phyloP scores from a whole-genome alignment of 2,113 vertebrate genomes.

The Leiothrix lutea region DNA sequence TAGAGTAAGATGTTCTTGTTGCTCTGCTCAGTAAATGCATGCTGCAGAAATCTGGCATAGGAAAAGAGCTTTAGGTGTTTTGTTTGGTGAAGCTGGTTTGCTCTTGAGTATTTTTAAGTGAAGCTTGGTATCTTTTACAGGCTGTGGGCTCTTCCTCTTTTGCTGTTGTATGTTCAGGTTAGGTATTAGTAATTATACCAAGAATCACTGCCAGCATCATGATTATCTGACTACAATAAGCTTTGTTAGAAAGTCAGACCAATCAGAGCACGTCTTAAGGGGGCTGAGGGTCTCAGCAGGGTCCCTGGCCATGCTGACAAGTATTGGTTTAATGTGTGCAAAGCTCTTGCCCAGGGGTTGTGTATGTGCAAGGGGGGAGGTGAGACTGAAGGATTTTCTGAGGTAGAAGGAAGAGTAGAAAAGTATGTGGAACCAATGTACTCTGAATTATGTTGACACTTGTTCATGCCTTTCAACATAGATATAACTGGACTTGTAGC shows the following conservation, averaged over 20 bases:
- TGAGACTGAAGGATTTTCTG: background rate
- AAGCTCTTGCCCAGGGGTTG: background rate
- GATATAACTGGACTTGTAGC: background rate
- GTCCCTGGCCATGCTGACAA: background rate
- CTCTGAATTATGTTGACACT: background rate
- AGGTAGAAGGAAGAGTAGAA: background rate
- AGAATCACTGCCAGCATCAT: background rate
- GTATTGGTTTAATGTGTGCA: background rate
- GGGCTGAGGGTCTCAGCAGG: background rate
- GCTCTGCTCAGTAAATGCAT: background rate
- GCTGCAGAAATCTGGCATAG: background rate
- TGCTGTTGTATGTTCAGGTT: background rate
- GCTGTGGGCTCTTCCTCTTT: background rate
- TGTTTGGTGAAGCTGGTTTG: background rate
- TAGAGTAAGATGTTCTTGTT: background rate
- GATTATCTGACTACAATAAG: background rate
- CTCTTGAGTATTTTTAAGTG: background rate
- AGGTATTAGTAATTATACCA: background rate
- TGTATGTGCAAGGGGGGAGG: background rate
- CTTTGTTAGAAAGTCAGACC: background rate
- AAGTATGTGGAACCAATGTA: background rate
- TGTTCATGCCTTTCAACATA: background rate
- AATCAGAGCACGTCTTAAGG: background rate
- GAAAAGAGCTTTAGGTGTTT: background rate
- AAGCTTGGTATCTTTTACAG: background rate